Conservation (phyloP, 2,113 vertebrate genomes). For the Antennarius striatus region DNA sequence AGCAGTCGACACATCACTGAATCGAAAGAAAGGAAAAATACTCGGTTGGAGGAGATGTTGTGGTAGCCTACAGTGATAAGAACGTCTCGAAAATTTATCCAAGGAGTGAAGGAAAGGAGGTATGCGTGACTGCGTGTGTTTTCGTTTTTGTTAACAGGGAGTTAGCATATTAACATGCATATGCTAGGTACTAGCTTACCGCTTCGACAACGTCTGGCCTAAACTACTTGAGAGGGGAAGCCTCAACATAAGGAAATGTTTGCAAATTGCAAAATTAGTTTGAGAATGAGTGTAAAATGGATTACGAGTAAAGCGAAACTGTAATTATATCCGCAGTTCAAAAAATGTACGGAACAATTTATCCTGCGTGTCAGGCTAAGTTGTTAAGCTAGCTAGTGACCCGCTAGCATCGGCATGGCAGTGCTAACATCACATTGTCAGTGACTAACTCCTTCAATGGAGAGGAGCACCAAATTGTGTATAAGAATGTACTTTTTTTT, state of each 20-base stretch:
- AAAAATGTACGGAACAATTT: background rate
- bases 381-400: slow-evolving; percentile 12
- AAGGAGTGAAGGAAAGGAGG: slow-evolving; percentile 34
- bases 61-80: slow-evolving; percentile 15
- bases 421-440: no score
- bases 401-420: no score
- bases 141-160: background rate
- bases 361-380: slow-evolving; percentile 22
- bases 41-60: slow-evolving; percentile 25
- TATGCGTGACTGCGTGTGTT: background rate
- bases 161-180: slow-evolving; percentile 1
- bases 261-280: no score
- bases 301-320: no score
- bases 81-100: background rate
- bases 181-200: slow-evolving; percentile 34
- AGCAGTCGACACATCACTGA: slow-evolving; percentile 12
- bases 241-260: background rate
- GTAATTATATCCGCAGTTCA: background rate
- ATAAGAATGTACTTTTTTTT: no score
- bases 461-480: no score
- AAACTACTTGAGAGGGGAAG: background rate
- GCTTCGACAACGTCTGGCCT: slow-evolving; percentile 40
- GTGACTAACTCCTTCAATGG: no score
- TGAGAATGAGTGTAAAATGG: no score
- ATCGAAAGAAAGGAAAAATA: slow-evolving; percentile 1